These are phyloP conservation scores for Ennomos fuscantarius DNA, from an alignment of 2,888 invertebrate species.

Conservation along the genomic window DNA sequence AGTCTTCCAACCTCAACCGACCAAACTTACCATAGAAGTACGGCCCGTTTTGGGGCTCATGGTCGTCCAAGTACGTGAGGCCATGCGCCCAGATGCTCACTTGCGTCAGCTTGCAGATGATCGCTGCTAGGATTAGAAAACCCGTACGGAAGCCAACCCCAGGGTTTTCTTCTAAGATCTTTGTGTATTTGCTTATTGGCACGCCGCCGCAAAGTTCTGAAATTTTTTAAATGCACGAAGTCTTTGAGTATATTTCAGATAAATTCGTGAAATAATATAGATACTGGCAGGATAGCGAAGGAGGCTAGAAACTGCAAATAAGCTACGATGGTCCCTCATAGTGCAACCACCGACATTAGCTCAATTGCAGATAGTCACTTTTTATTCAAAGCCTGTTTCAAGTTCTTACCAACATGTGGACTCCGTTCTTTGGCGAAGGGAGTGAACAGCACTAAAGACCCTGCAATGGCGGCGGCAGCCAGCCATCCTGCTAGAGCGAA, in stretches of 20 bases:
- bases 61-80: slow-evolving; percentile 71
- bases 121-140: slow-evolving; percentile 55
- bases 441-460: slow-evolving; percentile 65
- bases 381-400: not conserved
- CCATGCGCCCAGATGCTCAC: slow-evolving; percentile 75
- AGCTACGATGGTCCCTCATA: no score
- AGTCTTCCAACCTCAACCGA: no score
- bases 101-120: slow-evolving; percentile 61
- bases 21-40: slow-evolving; percentile 67
- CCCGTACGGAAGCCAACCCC: slow-evolving; percentile 43
- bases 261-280: no score
- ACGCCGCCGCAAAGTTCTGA: slow-evolving; percentile 63
- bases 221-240: no score
- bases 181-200: slow-evolving; percentile 36
- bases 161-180: not conserved
- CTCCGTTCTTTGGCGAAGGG: slow-evolving; percentile 54
- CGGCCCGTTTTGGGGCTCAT: slow-evolving; percentile 70
- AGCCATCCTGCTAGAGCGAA: slow-evolving; percentile 63
- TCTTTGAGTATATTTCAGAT: no score
- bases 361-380: no score
- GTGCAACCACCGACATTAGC: no score
- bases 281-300: not conserved
- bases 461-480: slow-evolving; percentile 51
- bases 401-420: slow-evolving; percentile 59
- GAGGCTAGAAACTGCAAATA: slow-evolving; percentile 8